A percentile compares a stretch with the other conserved stretches of the same genome.
phyloP scores from a whole-genome alignment of 2,888 invertebrate species.

The Colletes collaris region DNA sequence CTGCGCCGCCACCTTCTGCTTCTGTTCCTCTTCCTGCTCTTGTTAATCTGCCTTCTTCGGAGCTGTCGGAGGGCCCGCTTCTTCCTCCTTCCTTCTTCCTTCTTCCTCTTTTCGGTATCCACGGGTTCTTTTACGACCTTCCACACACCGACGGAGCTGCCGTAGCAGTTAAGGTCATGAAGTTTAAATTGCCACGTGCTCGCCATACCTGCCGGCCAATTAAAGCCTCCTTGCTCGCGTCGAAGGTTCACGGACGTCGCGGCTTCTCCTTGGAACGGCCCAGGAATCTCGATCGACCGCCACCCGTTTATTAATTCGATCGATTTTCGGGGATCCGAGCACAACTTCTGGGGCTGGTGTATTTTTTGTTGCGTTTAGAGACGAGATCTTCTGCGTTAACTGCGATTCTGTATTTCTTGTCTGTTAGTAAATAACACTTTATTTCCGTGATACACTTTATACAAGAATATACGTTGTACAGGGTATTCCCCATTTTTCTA shows the following conservation, averaged over 20 bases:
- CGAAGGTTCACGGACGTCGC: constrained; percentile 46
- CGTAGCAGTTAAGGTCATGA: constrained; percentile 62
- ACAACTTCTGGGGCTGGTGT: no score
- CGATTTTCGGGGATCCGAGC: not conserved
- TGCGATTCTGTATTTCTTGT: no score
- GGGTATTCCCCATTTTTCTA: no score
- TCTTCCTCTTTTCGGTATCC: not conserved
- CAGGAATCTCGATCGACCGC: constrained; percentile 10
- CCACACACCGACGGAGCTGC: constrained; percentile 20
- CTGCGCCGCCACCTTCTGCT: constrained; percentile 24
- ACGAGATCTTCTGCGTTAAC: no score
- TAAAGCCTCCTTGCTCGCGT: constrained; percentile 44
- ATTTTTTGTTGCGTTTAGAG: no score
- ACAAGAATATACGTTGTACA: no score
- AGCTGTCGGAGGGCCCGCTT: constrained; percentile 2
- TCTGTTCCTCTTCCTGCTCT: constrained; percentile 14
- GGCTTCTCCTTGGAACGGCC: constrained; percentile 18
- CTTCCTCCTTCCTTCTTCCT: not conserved
- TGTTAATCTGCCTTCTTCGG: constrained; percentile 34
- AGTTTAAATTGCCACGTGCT: constrained; percentile 70
- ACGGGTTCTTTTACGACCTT: constrained; percentile 15
- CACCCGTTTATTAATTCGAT: constrained; percentile 13
- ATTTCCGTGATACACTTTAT: no score
- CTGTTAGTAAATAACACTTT: no score
- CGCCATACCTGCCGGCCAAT: constrained; percentile 54